These are phyloP conservation scores for Drosophila novamexicana DNA, from an alignment of 1,140 invertebrate genomes.

Conservation along the genomic window DNA sequence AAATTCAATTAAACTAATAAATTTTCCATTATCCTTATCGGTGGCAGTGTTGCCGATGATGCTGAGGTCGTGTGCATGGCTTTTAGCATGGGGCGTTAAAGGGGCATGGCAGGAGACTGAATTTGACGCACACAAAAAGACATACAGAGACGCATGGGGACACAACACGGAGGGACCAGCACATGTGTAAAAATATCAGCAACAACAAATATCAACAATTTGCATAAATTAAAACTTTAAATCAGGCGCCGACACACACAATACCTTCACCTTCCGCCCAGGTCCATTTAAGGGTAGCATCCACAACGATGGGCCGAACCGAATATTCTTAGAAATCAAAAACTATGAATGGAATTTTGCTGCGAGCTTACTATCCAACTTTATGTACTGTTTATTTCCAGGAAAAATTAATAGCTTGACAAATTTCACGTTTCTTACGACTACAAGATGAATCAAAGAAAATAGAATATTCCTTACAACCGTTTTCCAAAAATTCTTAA, in stretches of 20 bases:
- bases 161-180: constrained; percentile 6
- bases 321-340: background rate
- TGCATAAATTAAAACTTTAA: constrained; percentile 83
- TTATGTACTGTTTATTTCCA: no score
- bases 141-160: constrained; percentile 17
- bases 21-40: constrained; percentile 84
- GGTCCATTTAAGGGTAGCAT: background rate
- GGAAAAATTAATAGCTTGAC: no score
- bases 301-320: background rate
- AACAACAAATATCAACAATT: constrained; percentile 79
- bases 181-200: constrained; percentile 67
- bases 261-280: constrained; percentile 1
- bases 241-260: constrained; percentile 53
- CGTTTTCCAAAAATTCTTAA: no score
- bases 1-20: constrained; percentile 84
- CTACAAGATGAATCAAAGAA: no score
- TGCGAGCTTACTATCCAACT: no score
- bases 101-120: constrained; percentile 30
- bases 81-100: background rate
- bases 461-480: no score
- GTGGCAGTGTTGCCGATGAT: constrained; percentile 62
- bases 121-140: constrained; percentile 74
- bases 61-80: constrained; percentile 13
- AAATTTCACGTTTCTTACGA: no score
- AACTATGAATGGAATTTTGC: no score